Conservation (phyloP, 2,797 vertebrate genomes). For the Pelochelys cantorii region DNA sequence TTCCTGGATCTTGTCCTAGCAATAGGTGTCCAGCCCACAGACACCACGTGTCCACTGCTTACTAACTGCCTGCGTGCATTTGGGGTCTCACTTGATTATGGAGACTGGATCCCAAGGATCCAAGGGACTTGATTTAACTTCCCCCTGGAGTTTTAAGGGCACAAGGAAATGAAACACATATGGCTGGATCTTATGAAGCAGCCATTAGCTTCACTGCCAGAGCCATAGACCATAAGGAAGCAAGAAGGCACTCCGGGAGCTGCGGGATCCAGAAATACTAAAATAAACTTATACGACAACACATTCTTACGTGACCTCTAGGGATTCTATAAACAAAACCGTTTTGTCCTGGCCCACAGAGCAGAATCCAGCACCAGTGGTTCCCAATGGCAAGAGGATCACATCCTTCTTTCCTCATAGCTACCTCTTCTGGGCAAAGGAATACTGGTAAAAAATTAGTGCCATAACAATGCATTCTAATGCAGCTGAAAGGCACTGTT, state of each 20-base stretch:
- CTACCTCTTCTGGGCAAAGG: neutral
- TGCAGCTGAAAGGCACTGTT: neutral
- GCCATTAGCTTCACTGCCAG: neutral
- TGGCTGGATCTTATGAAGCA: neutral
- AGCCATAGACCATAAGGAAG: neutral
- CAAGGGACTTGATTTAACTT: neutral
- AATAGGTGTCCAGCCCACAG: neutral
- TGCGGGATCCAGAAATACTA: neutral
- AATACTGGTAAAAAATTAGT: constrained; percentile 15
- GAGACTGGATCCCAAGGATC: neutral
- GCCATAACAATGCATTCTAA: neutral
- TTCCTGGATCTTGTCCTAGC: neutral
- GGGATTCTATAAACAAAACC: neutral
- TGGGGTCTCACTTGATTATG: neutral
- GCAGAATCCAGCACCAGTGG: neutral
- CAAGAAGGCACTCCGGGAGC: neutral
- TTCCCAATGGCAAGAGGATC: neutral
- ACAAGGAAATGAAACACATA: neutral
- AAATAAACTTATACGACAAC: neutral
- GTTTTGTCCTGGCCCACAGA: neutral
- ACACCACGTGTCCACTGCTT: neutral
- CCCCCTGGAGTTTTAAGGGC: neutral
- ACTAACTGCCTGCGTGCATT: neutral
- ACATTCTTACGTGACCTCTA: neutral
- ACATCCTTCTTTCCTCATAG: constrained; percentile 8